Evolutionary conservation across 2,888 invertebrate genomes (phyloP).

Genomic region (Strigamia crassipes): DNA sequence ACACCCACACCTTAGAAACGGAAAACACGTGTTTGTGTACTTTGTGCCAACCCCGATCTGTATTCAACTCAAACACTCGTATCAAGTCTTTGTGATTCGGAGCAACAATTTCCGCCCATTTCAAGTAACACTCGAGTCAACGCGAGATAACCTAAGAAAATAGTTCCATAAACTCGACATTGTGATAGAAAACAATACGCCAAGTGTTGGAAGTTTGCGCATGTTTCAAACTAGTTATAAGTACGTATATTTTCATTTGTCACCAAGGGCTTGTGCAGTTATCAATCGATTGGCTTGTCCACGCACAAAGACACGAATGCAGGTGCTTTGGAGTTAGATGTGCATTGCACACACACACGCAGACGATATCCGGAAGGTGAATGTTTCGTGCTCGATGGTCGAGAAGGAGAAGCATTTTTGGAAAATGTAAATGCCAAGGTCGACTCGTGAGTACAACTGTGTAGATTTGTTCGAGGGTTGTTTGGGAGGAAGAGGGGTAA

Average conservation of each 20-base stretch:
- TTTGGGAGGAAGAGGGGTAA: too few relatives aligned
- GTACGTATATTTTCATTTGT: neutral
- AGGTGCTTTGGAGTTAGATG: conserved; percentile 4
- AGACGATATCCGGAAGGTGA: conserved; percentile 6
- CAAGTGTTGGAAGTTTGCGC: neutral
- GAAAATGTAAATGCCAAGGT: neutral
- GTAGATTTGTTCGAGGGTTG: too few relatives aligned
- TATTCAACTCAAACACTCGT: neutral
- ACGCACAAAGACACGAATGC: neutral
- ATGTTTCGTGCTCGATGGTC: neutral
- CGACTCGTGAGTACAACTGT: neutral
- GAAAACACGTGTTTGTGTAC: neutral
- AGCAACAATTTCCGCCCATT: conserved; percentile 13
- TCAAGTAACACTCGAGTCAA: neutral
- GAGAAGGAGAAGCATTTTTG: neutral
- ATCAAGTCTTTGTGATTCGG: neutral
- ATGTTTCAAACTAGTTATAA: too few relatives aligned
- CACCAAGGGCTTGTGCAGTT: neutral
- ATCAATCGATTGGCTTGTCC: conserved; percentile 5
- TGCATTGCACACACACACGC: neutral
- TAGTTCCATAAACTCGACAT: neutral
- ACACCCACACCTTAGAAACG: neutral
- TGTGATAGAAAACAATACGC: neutral
- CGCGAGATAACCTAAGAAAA: neutral
- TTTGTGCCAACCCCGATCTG: neutral